Evolutionary conservation across 2,113 vertebrate genomes (phyloP).

Genomic region (Echinops telfairi): DNA sequence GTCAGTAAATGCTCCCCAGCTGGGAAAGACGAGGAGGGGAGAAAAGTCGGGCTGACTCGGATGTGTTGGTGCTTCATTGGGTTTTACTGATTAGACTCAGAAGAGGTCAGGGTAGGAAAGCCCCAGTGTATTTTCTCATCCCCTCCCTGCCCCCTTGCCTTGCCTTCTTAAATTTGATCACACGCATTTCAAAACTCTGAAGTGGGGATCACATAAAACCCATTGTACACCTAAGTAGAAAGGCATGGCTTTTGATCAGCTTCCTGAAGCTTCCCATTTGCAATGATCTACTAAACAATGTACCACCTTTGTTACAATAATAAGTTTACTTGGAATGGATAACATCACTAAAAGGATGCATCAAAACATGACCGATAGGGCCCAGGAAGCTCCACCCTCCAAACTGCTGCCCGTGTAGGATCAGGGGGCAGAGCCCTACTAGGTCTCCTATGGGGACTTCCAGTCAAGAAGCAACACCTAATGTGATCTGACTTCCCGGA

Average conservation of each 20-base stretch:
- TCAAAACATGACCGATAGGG: not conserved
- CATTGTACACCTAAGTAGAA: slow-evolving; percentile 20
- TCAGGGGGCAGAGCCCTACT: not conserved
- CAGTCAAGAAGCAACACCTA: not conserved
- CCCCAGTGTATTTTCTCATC: rapidly evolving
- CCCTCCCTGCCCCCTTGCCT: not conserved
- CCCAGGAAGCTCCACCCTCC: not conserved
- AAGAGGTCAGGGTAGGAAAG: not conserved
- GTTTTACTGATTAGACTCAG: not conserved
- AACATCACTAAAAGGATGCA: not conserved
- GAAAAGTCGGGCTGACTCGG: rapidly evolving
- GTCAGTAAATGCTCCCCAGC: not conserved
- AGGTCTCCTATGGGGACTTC: not conserved
- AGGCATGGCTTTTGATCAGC: not conserved
- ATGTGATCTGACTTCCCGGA: not conserved
- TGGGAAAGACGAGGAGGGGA: not conserved
- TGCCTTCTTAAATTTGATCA: not conserved
- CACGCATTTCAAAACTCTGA: not conserved
- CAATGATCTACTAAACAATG: not conserved
- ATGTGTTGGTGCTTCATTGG: not conserved
- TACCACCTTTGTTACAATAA: slow-evolving; percentile 16
- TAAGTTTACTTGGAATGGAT: not conserved
- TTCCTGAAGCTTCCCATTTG: slow-evolving; percentile 56
- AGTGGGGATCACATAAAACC: not conserved
- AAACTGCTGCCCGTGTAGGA: not conserved